Evolutionary conservation across 2,797 vertebrate genomes (phyloP), one percentile per base, ranked within the genome.

Genomic region (Ataeniobius toweri): DNA sequence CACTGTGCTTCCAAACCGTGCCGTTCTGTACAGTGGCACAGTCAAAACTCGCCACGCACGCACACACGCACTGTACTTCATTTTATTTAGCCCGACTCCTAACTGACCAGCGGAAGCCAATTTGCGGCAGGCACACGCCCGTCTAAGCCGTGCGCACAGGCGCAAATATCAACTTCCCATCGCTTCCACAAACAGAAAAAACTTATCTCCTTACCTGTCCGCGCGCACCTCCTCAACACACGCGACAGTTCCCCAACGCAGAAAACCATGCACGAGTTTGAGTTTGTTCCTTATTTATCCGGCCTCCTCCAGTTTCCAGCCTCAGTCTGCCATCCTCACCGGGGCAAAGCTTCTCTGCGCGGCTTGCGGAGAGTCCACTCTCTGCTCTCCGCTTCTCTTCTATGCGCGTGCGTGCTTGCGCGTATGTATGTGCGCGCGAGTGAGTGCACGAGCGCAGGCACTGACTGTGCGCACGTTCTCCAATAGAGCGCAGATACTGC

Each of bases 401-500:
- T 70, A 70, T 59, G 59, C 56, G 56, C 83, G 79, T 65, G 74
- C 56, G 80, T 46, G 73, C 73, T 8, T 22, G 31, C 24, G 18
- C 28, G 68, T 73, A 74, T 74, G 79, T 53, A 71, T 77, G 77
- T 72, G 87, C 53, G 80, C 72, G 85, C 31, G 76, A 91, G 92
- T 83, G 72, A 74, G 68, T 74, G 89, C 85, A 86, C 80, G 75
- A 86, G n/a, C 63, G 76, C 67, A 82, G 80, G 69, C 71, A 6
- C 78, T 36, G 84, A 56, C 80, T 78, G 84, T 84, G 88, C 80
- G 82, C 77, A 86, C 80, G 73, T 83, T 51, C 79, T 91, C 92
- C 94, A 93, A 95, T 96, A 95, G 95, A 94, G 88, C 6, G 91
- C 87, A 93, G 91, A 92, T 94, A 87, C 92, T 94, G 91, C 95